These are phyloP conservation scores for Leucosticte australis DNA, from an alignment of 2,113 vertebrate species.

Conservation along the genomic window DNA sequence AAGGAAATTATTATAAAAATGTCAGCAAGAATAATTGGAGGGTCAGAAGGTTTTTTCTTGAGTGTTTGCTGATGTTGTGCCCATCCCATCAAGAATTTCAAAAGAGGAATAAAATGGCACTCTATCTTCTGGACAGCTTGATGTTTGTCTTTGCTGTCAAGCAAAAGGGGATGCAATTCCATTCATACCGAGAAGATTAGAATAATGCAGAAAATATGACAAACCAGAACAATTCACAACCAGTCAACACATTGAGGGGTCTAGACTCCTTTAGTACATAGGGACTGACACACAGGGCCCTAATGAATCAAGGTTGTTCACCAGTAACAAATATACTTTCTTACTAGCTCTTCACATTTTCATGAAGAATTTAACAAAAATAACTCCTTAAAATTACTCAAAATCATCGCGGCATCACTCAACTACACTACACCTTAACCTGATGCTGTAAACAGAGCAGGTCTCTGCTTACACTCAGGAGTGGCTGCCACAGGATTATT, in stretches of 20 bases:
- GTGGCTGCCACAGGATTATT: not conserved
- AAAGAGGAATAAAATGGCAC: conserved; percentile 57
- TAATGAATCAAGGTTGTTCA: not conserved
- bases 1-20: conserved; percentile 34
- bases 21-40: conserved; percentile 45
- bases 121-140: conserved; percentile 61
- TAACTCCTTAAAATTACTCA: not conserved
- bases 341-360: not conserved
- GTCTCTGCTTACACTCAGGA: not conserved
- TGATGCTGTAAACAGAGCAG: not conserved
- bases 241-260: not conserved
- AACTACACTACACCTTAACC: not conserved
- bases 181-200: conserved; percentile 51
- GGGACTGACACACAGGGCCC: not conserved
- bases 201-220: conserved; percentile 48
- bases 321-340: not conserved
- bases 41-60: conserved; percentile 3
- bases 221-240: conserved; percentile 2
- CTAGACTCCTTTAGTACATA: not conserved
- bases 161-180: conserved; percentile 31
- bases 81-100: conserved; percentile 50
- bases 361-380: not conserved
- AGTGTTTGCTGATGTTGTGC: conserved; percentile 54
- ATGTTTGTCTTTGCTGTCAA: conserved; percentile 68
- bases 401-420: not conserved